Conservation (phyloP, 2,797 vertebrate genomes). For the Cynopterus sphinx region DNA sequence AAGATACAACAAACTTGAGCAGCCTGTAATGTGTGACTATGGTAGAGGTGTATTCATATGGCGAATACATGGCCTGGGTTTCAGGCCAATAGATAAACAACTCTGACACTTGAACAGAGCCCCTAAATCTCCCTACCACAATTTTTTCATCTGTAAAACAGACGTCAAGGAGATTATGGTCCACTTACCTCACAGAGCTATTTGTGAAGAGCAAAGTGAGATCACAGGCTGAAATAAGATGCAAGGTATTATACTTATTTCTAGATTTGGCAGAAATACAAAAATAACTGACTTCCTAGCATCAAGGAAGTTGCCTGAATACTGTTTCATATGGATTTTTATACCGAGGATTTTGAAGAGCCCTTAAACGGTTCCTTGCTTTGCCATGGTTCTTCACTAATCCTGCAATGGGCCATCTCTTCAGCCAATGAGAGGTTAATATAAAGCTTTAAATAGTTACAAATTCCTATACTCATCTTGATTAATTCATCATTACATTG, state of each 20-base stretch:
- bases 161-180: background rate
- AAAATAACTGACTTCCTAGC: slow-evolving; percentile 50
- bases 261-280: slow-evolving; percentile 68
- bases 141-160: background rate
- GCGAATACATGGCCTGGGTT: background rate
- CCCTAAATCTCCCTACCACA: background rate
- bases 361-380: background rate
- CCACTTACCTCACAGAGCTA: background rate
- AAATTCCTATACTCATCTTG: background rate
- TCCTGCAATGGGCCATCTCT: background rate
- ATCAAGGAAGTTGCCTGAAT: slow-evolving; percentile 52
- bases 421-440: background rate
- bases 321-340: slow-evolving; percentile 25
- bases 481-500: background rate
- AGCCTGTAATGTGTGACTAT: background rate
- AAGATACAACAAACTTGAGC: background rate
- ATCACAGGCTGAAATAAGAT: slow-evolving; percentile 54
- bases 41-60: fast-evolving
- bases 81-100: background rate
- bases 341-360: slow-evolving; percentile 25
- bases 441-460: background rate
- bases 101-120: background rate
- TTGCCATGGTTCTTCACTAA: background rate
- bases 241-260: slow-evolving; percentile 70
- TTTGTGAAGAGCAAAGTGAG: slow-evolving; percentile 46